Base-by-base conservation (phyloP, 2,113 vertebrate genomes). In the Lathamus discolor region DNA sequence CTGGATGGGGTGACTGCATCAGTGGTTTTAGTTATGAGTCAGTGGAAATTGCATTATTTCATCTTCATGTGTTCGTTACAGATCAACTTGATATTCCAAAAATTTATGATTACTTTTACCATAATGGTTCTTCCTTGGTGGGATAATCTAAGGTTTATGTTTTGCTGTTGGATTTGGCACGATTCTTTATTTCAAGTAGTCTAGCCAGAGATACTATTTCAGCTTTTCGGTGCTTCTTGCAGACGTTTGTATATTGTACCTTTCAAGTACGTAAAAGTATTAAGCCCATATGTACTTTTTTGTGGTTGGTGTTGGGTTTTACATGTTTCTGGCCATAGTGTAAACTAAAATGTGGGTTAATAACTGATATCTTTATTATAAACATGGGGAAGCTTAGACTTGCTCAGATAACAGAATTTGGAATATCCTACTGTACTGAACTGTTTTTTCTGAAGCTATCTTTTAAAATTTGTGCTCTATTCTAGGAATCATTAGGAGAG, bases 11-110 rank as follows among this genome's bases (percentile, higher is more conserved):
- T 95, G 92, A 92, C 69, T 88, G 23, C 46, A 86, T 73, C 43
- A 63, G 24, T 97, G 97, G 88, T 97, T 98, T 96, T 93, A 95
- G 96, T 98, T 97, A 97, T 77, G 74, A 90, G 14, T 91, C 66
- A 90, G 69, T 83, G 55, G 83, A 94, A 88, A 94, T 86, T 75
- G 52, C 5, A 35, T 70, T 63, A 93, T 88, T 95, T 95, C 59
- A 90, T 96, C 70, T 85, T 73, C 1, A 3, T 79, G 20, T 93
- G 44, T 80, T 94, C 90, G 93, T 92, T 90, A 67, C 57, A 88
- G 67, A 94, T 79, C 69, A 83, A 93, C 31, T 89, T 75, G 68
- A 85, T 95, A 92, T 84, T 88, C 54, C 44, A 62, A 43, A 64
- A 82, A 52, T 22, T 61, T 94, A 27, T 64, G 80, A 91, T 94